Base-by-base conservation (phyloP, 2,888 invertebrate species). In the Xestia c-nigrum region DNA sequence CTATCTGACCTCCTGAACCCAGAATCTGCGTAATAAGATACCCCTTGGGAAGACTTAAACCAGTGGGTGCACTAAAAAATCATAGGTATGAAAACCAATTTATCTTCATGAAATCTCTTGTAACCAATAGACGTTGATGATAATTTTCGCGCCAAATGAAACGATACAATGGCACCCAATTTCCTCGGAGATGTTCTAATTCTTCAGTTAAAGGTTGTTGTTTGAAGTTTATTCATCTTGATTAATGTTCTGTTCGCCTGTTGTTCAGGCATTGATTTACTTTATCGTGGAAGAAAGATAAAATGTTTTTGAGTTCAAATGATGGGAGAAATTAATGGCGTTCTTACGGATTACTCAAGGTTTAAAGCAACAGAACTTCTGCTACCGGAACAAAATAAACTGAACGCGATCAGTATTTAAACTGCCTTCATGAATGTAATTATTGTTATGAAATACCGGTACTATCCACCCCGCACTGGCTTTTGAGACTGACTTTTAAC, bases 111-210 rank as follows among this genome's bases (percentile, higher is more conserved):
- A 43, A 66, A 67, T 64, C 21, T 81, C 31, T 63, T 71, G 46
- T 46, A 64, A 69, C 61, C 59, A 59, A 72, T 63, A 46, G 65
- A 24, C 7, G 52, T 78, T 78, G 68, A 85, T 82, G 71, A 85
- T 82, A 24, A 78, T 73, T 85, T 85, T 76, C 55, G 63, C 75
- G 64, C 74, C 67, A 82, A 63, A 73, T 67, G 47, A 63, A 85
- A 75, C 67, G 68, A 71, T 68, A 52, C 67, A 71, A 75, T 80
- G 57, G 76, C 46, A 16, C 40, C 50, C 46, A 64, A 80, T 81
- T 84, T 72, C 78, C 65, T 65, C 6, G 14, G 73, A 75, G 82
- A 64, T 55, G 63, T 76, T 84, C 59, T 72, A 76, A 80, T 72
- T 84, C 69, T 47, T 47, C 65, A 59, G 55, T 59, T 72, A 70